Conservation (phyloP, 2,888 invertebrate species). For the Cataglyphis cursor region DNA sequence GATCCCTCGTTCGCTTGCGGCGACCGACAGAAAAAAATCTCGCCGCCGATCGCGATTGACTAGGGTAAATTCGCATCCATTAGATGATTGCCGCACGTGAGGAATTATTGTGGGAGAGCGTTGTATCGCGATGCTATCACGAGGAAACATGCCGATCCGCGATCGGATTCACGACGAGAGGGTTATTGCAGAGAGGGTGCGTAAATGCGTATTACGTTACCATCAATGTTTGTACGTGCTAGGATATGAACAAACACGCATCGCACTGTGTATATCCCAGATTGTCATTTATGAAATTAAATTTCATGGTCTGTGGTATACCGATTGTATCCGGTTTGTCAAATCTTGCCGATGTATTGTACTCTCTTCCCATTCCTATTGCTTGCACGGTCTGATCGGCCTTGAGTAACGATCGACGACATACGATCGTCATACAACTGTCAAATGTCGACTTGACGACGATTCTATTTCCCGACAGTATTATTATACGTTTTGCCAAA, state of each 20-base stretch:
- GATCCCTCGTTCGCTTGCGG: slow-evolving; percentile 53
- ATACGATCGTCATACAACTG: background rate
- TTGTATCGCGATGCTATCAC: slow-evolving; percentile 28
- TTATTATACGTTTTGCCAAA: background rate
- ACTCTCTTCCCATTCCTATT: background rate
- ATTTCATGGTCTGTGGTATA: slow-evolving; percentile 76
- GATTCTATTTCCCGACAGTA: background rate
- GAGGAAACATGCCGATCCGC: slow-evolving; percentile 28
- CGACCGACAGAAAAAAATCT: slow-evolving; percentile 31
- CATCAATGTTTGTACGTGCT: slow-evolving; percentile 68
- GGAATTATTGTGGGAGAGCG: slow-evolving; percentile 69
- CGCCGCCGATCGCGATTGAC: slow-evolving; percentile 47
- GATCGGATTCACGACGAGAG: slow-evolving; percentile 50
- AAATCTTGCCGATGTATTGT: slow-evolving; percentile 17
- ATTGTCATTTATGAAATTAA: slow-evolving; percentile 80
- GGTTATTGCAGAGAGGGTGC: slow-evolving; percentile 26
- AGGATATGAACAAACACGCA: slow-evolving; percentile 59
- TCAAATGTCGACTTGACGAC: background rate
- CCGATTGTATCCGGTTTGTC: slow-evolving; percentile 32
- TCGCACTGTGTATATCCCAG: slow-evolving; percentile 54
- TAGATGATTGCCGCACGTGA: slow-evolving; percentile 75
- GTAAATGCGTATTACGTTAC: slow-evolving; percentile 62
- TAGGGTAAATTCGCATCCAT: slow-evolving; percentile 64
- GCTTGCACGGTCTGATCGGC: background rate
- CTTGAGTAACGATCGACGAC: background rate